Evolutionary conservation across 2,113 vertebrate species (phyloP).

Genomic region (Paraplagusia blochii): DNA sequence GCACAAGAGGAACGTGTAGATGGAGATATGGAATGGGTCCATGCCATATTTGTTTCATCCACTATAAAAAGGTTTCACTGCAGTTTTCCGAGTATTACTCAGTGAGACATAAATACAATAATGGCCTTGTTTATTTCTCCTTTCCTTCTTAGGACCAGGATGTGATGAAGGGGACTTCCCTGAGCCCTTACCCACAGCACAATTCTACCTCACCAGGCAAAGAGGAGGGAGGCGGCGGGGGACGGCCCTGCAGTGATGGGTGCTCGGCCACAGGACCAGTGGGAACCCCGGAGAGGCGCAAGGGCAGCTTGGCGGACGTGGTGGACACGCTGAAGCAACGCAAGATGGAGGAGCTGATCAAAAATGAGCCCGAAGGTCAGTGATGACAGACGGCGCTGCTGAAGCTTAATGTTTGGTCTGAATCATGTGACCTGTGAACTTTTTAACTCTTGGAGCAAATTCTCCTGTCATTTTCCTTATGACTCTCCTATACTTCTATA

Average conservation of each 20-base stretch:
- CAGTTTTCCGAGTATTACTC: too few species aligned
- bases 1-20: constrained; percentile 31
- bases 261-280: constrained; percentile 79
- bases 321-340: constrained; percentile 98
- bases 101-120: too few species aligned
- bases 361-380: constrained; percentile 98
- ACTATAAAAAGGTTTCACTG: too few species aligned
- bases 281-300: constrained; percentile 94
- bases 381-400: constrained; percentile 33
- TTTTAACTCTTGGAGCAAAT: not conserved
- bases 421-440: too few species aligned
- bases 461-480: constrained; percentile 18
- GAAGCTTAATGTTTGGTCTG: constrained; percentile 50
- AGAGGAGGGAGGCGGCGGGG: constrained; percentile 81
- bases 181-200: constrained; percentile 90
- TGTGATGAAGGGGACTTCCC: constrained; percentile 89
- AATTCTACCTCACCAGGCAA: constrained; percentile 99
- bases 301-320: constrained; percentile 96
- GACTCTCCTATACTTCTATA: constrained; percentile 21
- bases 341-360: constrained; percentile 99
- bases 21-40: constrained; percentile 55
- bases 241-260: constrained; percentile 85
- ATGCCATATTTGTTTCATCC: constrained; percentile 25
- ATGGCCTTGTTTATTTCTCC: not conserved
- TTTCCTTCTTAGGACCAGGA: constrained; percentile 84